Evolutionary conservation across 2,113 vertebrate species (phyloP), one percentile per base, ranked within the genome.

Genomic region (Oceanites oceanicus): DNA sequence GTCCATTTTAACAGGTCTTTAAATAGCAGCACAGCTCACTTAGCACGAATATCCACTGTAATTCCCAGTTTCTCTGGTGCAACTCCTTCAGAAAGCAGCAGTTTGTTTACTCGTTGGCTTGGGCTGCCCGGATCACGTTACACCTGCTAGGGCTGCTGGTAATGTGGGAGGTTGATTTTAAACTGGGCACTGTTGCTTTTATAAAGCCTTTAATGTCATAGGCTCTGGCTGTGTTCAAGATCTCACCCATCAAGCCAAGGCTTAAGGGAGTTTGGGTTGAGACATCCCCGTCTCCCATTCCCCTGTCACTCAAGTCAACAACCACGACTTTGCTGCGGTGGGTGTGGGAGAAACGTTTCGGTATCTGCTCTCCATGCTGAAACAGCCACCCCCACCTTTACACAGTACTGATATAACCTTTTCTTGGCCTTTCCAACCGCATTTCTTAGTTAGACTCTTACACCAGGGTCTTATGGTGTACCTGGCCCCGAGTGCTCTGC

Each of bases 191-290:
- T 90, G 94, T 89, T 96, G 85, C 94, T 97, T 97, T 94, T 86
- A 89, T 93, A 97, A 97, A 97, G 92, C 94, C 92, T 90, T 94
- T 92, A 91, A 96, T 86, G 91, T 94, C 27, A 0, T 8, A 66
- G 73, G 38, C 50, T 89, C 62, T 61, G 70, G 32, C 83, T 95
- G 13, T 25, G 32, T 45, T 55, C 88, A 75, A 52, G 78, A 95
- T 45, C 63, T 96, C 79, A n/a, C 82, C 94, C 95, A 82, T 47
- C 91, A 94, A 94, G 70, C 29, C 85, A n/a, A 77, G 59, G 62
- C 91, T 97, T 91, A 93, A 93, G 38, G 73, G 74, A 61, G 45
- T 90, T 59, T 77, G 88, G 86, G 45, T 55, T 92, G 80, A 91
- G 91, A 29, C 55, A 93, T 63, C 86, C 62, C 92, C 50, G 79